Evolutionary conservation across 37 sponge, comb jelly and placozoan genomes (phyloP).

Genomic region (Amphimedon queenslandica): DNA sequence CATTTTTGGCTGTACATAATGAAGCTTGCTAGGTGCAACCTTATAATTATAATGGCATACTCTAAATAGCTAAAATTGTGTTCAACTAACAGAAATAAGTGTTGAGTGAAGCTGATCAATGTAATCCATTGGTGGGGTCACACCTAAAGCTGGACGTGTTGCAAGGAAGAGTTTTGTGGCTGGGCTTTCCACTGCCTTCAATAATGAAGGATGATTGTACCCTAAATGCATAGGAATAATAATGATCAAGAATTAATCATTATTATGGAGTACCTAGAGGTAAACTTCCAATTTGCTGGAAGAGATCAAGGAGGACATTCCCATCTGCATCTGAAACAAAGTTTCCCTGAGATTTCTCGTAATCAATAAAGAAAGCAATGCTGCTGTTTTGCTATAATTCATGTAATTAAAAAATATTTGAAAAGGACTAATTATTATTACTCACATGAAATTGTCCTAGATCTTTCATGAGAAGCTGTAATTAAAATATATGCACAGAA

Average conservation of each 20-base stretch:
- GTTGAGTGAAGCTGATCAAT: constrained; percentile 16
- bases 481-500: too few species aligned
- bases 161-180: constrained; percentile 14
- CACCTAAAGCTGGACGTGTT: constrained; percentile 59
- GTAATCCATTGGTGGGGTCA: constrained; percentile 53
- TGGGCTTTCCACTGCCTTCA: constrained; percentile 2
- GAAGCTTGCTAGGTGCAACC: constrained; percentile 60
- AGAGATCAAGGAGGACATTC: too few species aligned
- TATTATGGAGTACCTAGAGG: too few species aligned
- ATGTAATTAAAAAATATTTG: too few species aligned
- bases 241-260: not conserved
- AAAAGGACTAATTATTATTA: too few species aligned
- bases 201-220: constrained; percentile 48
- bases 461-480: too few species aligned
- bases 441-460: too few species aligned
- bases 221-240: constrained; percentile 7
- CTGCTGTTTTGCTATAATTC: too few species aligned
- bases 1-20: constrained; percentile 62
- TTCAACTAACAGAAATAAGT: constrained; percentile 31
- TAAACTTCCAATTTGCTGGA: too few species aligned
- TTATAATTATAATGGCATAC: not conserved
- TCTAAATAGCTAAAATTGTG: not conserved
- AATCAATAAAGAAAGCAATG: too few species aligned
- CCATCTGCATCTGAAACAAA: too few species aligned
- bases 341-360: too few species aligned